These are phyloP conservation scores for Abrostola triplasia DNA, from an alignment of 2,888 invertebrate genomes.

Conservation along the genomic window DNA sequence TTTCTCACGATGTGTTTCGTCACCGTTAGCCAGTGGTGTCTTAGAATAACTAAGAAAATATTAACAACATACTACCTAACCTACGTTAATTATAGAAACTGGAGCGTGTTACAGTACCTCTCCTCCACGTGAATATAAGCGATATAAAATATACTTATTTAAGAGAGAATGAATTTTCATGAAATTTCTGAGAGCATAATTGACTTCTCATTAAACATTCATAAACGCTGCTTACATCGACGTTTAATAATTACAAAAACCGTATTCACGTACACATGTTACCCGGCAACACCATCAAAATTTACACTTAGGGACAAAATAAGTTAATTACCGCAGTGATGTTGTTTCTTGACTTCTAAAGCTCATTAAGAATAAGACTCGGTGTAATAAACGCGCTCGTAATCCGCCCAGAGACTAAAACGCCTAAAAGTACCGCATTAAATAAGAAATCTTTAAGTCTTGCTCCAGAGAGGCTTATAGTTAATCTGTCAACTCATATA, in stretches of 20 bases:
- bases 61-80: too few relatives aligned
- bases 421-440: conserved; percentile 37
- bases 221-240: too few relatives aligned
- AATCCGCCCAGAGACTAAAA: conserved; percentile 5
- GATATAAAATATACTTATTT: too few relatives aligned
- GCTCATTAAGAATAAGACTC: conserved; percentile 1
- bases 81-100: too few relatives aligned
- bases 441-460: conserved; percentile 53
- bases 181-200: too few relatives aligned
- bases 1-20: too few relatives aligned
- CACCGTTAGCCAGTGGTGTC: too few relatives aligned
- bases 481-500: conserved; percentile 61
- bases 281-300: background rate
- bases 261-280: background rate
- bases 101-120: too few relatives aligned
- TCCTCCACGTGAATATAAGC: too few relatives aligned
- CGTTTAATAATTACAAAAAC: background rate
- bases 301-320: background rate
- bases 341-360: background rate
- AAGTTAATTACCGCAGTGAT: conserved; percentile 2
- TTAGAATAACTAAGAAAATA: too few relatives aligned
- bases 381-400: conserved; percentile 8
- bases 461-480: conserved; percentile 49
- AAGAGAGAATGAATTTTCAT: too few relatives aligned
- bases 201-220: too few relatives aligned